phyloP scores from a whole-genome alignment of 2,113 vertebrate species.

The Triplophysa rosa region DNA sequence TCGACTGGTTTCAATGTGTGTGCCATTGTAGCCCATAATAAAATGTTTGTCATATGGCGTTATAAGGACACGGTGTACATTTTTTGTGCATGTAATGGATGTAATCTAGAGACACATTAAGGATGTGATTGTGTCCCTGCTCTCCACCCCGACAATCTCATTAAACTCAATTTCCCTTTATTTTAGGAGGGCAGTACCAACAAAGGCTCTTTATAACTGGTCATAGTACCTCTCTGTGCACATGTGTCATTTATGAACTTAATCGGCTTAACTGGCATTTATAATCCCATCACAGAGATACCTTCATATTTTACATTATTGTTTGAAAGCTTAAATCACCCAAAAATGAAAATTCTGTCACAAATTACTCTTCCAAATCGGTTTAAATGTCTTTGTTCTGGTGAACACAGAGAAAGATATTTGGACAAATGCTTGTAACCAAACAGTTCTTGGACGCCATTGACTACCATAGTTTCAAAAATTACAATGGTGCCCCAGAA shows the following conservation, averaged over 20 bases:
- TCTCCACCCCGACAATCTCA: conserved; percentile 6
- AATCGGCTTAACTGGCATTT: conserved; percentile 5
- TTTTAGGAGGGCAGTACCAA: neutral
- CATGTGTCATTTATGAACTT: neutral
- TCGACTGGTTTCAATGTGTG: no score
- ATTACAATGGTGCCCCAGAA: no score
- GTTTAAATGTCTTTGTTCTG: no score
- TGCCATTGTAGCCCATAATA: no score
- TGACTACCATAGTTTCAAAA: no score
- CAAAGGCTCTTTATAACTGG: neutral
- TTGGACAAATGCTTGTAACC: no score
- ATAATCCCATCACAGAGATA: conserved; percentile 18
- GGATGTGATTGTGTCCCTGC: neutral
- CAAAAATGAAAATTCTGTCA: no score
- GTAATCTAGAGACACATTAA: neutral
- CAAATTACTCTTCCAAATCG: no score
- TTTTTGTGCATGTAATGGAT: neutral
- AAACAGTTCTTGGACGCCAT: no score
- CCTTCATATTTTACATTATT: neutral
- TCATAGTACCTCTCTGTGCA: neutral
- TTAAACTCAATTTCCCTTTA: neutral
- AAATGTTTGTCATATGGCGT: neutral
- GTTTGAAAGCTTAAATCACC: neutral
- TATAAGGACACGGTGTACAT: no score
- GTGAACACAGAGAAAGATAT: no score